Evolutionary conservation across 2,113 vertebrate genomes (phyloP).

Genomic region (Ophthalmolycus amberensis): DNA sequence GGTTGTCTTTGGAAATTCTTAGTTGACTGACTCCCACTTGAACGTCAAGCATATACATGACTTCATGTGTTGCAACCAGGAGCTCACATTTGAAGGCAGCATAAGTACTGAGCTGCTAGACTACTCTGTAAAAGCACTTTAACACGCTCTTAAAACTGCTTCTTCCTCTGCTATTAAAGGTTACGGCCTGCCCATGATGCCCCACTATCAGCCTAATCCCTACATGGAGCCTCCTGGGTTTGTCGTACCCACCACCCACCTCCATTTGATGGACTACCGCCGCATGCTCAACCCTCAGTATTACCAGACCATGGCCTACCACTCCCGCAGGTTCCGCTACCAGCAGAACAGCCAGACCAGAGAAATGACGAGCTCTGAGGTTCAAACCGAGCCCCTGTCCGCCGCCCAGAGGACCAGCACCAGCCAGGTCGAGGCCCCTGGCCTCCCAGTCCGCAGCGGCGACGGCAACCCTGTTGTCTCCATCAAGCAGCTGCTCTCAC

Average conservation of each 20-base stretch:
- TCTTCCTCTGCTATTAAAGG: conserved; percentile 52
- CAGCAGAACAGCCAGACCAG: conserved; percentile 66
- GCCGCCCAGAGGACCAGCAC: conserved; percentile 7
- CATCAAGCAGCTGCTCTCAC: not conserved
- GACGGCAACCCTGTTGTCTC: not conserved
- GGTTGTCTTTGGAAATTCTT: no score
- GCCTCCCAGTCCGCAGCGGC: not conserved
- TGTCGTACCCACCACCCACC: conserved; percentile 79
- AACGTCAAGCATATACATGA: no score
- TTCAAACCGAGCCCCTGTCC: conserved; percentile 80
- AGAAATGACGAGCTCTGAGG: conserved; percentile 78
- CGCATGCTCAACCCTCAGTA: conserved; percentile 79
- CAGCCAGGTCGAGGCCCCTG: not conserved
- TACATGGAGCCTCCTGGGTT: conserved; percentile 81
- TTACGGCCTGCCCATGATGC: conserved; percentile 77
- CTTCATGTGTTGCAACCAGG: no score
- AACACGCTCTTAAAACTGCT: not conserved
- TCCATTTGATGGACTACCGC: conserved; percentile 83
- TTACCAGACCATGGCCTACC: conserved; percentile 82
- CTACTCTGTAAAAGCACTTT: not conserved
- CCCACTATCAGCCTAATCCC: conserved; percentile 70
- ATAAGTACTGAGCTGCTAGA: not conserved
- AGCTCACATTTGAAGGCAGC: no score
- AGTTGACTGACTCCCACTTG: no score
- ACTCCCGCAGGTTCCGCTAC: conserved; percentile 77